phyloP scores from a whole-genome alignment of 2,113 vertebrate genomes.

The Calidris pugnax region DNA sequence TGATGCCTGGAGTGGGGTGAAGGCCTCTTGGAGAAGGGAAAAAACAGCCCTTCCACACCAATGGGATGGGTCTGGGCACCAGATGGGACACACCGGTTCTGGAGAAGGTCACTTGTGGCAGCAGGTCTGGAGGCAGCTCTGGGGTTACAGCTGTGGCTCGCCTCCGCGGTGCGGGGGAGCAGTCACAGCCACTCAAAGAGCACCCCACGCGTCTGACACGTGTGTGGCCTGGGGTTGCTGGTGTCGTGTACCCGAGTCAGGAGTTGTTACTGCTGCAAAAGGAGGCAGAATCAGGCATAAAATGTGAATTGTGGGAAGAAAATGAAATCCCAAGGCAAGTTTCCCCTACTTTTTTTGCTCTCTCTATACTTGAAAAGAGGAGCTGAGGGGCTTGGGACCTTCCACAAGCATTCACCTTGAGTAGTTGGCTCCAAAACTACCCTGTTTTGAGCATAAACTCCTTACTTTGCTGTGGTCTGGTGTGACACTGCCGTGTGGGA shows the following conservation, averaged over 20 bases:
- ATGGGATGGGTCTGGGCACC: not conserved
- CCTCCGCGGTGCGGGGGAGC: not conserved
- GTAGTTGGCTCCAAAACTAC: not conserved
- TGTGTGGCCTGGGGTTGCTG: not conserved
- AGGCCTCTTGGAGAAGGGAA: not conserved
- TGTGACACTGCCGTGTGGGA: not conserved
- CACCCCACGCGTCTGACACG: accelerated
- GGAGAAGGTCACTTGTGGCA: not conserved
- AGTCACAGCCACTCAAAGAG: not conserved
- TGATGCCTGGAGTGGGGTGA: not conserved
- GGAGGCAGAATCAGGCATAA: not conserved
- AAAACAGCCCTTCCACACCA: not conserved
- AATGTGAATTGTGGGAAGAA: not conserved
- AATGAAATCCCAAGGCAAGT: not conserved
- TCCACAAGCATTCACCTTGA: not conserved
- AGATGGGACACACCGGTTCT: not conserved
- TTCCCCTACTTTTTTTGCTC: not conserved
- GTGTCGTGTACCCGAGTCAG: accelerated
- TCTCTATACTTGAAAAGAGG: not conserved
- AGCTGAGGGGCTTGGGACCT: not conserved
- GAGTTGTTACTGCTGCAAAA: not conserved
- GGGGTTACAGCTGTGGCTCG: not conserved
- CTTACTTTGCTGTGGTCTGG: not conserved
- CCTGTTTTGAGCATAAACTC: not conserved
- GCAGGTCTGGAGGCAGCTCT: not conserved